A percentile compares a stretch with the other conserved stretches of the same genome.
These are phyloP conservation scores for Teinopalpus imperialis DNA, from an alignment of 2,888 invertebrate genomes.

Conservation along the genomic window DNA sequence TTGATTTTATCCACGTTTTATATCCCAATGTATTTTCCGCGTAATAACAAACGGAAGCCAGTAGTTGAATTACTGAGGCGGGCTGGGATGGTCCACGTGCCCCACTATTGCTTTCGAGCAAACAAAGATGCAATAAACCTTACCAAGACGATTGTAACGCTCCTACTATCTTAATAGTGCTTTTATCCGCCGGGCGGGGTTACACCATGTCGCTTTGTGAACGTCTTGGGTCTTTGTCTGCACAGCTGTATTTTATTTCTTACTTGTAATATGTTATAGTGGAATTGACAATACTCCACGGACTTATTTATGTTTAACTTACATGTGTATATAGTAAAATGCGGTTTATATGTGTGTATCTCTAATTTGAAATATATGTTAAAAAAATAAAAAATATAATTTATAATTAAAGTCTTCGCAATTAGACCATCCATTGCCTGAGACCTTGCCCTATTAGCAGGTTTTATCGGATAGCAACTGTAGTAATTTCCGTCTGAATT, in stretches of 20 bases:
- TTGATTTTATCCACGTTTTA: neutral
- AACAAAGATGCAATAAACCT: constrained; percentile 76
- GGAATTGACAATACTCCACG: constrained; percentile 18
- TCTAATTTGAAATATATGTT: too few relatives aligned
- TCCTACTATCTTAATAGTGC: constrained; percentile 59
- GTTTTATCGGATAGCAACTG: too few relatives aligned
- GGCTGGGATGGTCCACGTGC: constrained; percentile 35
- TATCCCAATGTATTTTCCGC: constrained; percentile 33
- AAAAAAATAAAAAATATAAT: too few relatives aligned
- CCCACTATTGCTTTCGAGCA: constrained; percentile 62
- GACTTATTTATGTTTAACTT: too few relatives aligned
- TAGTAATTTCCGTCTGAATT: too few relatives aligned
- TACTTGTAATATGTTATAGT: constrained; percentile 30
- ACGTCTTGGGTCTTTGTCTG: constrained; percentile 44
- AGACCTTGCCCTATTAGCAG: too few relatives aligned
- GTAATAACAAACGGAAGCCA: constrained; percentile 72
- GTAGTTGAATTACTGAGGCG: constrained; percentile 54
- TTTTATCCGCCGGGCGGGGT: constrained; percentile 58
- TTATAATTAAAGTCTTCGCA: too few relatives aligned
- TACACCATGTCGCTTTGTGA: constrained; percentile 65
- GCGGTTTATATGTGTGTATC: too few relatives aligned
- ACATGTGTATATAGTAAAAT: too few relatives aligned
- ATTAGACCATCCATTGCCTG: too few relatives aligned
- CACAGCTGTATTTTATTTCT: constrained; percentile 52
- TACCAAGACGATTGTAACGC: constrained; percentile 56